A percentile compares a stretch with the other conserved stretches of the same genome.
phyloP scores from a whole-genome alignment of 53 echinoderm and acorn worm species.

The Henricia sp. region DNA sequence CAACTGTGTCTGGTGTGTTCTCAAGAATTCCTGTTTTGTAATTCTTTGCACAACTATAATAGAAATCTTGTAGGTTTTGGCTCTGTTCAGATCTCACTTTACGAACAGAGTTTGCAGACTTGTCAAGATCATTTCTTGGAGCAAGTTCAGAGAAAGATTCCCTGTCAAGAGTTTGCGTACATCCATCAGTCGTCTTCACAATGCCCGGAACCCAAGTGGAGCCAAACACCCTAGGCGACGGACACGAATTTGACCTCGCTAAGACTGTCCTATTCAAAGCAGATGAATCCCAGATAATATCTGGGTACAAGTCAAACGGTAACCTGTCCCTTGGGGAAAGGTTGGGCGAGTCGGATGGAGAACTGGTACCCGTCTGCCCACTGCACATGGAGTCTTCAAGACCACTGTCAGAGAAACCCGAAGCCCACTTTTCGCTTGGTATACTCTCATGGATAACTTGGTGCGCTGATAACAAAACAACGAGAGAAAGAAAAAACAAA shows the following conservation, averaged over 20 bases:
- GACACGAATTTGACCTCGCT: too few species aligned
- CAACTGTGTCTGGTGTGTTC: too few species aligned
- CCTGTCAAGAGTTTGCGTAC: too few species aligned
- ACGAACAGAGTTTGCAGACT: too few species aligned
- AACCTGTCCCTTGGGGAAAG: constrained; percentile 36
- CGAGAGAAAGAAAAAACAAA: constrained; percentile 10
- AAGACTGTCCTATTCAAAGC: too few species aligned
- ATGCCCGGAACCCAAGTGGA: too few species aligned
- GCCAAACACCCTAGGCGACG: too few species aligned
- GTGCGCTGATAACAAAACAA: constrained; percentile 46
- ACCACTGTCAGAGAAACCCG: constrained; percentile 42
- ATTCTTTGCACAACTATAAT: neutral
- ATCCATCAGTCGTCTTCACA: too few species aligned
- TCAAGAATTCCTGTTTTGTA: constrained; percentile 17
- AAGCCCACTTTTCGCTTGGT: constrained; percentile 14
- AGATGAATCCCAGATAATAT: too few species aligned
- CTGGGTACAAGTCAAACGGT: constrained; percentile 5
- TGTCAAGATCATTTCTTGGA: too few species aligned
- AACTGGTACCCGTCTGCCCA: constrained; percentile 49
- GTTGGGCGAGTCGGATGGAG: constrained; percentile 26
- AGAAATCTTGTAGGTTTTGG: neutral
- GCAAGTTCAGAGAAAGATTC: too few species aligned
- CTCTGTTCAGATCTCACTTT: neutral
- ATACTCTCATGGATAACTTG: constrained; percentile 3
- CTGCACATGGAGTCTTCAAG: constrained; percentile 49